A percentile compares a stretch with the other conserved stretches of the same genome.
Evolutionary conservation across 2,797 vertebrate species (phyloP).

Genomic region (Crypturellus tataupa): DNA sequence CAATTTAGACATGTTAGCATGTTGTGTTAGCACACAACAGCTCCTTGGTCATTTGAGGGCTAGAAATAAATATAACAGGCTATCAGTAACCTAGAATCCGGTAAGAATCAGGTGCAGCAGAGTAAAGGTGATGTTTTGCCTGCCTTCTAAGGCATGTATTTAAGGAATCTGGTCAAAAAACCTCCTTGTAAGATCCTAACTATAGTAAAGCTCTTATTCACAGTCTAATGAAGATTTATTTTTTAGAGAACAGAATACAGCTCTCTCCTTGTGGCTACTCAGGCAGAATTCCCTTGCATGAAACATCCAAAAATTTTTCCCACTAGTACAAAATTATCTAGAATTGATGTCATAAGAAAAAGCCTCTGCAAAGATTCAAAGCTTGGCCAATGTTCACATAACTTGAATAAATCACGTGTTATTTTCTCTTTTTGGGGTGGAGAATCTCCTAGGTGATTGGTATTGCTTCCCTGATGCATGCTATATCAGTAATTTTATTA

Average conservation of each 20-base stretch:
- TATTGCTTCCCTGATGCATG: neutral
- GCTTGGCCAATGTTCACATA: neutral
- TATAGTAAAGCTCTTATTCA: neutral
- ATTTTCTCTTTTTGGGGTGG: neutral
- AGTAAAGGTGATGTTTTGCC: neutral
- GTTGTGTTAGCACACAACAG: no score
- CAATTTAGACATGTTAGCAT: neutral
- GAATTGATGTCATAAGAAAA: neutral
- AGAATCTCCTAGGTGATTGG: neutral
- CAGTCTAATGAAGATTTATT: neutral
- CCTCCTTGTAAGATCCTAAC: neutral
- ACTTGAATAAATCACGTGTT: neutral
- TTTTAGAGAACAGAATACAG: neutral
- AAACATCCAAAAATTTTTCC: neutral
- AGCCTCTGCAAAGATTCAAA: neutral
- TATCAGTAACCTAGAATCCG: neutral
- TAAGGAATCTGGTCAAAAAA: neutral
- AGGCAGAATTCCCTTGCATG: neutral
- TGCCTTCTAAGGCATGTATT: neutral
- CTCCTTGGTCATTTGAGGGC: slow-evolving; percentile 29
- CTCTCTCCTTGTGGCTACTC: neutral
- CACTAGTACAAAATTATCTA: neutral
- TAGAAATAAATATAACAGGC: slow-evolving; percentile 2
- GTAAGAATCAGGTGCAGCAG: neutral
- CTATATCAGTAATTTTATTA: neutral